A percentile compares a stretch with the other conserved stretches of the same genome.
Conservation (phyloP, 2,797 vertebrate genomes). For the Leptodactylus fallax region DNA sequence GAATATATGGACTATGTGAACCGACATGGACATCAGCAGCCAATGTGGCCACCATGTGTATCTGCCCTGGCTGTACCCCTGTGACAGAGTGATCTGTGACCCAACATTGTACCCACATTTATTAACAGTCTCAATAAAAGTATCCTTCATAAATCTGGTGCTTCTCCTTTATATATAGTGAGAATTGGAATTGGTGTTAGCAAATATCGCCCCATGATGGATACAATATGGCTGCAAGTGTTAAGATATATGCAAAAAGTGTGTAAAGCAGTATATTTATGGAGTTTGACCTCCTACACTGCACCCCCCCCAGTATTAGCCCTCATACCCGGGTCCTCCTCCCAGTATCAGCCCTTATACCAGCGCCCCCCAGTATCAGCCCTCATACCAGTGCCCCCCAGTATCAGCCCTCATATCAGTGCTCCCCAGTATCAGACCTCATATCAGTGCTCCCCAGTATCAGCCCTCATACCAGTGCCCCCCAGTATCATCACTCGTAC, state of each 20-base stretch:
- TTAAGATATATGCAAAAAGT: no score
- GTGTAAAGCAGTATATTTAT: no score
- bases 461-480: not conserved
- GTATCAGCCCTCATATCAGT: not conserved
- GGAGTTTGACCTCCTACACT: no score
- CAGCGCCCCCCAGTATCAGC: no score
- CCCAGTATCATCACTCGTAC: not conserved
- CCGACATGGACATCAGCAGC: not conserved
- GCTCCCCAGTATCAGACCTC: not conserved
- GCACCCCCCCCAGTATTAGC: no score
- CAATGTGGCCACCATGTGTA: not conserved
- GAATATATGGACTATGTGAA: not conserved
- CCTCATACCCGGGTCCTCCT: no score
- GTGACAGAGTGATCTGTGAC: not conserved
- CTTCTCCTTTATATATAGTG: not conserved
- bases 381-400: not conserved
- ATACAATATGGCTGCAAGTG: not conserved
- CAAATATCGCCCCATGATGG: not conserved
- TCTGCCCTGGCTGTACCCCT: not conserved
- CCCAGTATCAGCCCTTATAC: no score
- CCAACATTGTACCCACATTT: not conserved
- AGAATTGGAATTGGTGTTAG: not conserved
- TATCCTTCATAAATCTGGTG: not conserved
- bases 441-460: not conserved
- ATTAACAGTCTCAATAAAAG: not conserved